Percentiles rank a stretch among this genome's conserved stretches.
phyloP scores from a whole-genome alignment of 2,113 vertebrate species.

The Notarius lentiginosus region DNA sequence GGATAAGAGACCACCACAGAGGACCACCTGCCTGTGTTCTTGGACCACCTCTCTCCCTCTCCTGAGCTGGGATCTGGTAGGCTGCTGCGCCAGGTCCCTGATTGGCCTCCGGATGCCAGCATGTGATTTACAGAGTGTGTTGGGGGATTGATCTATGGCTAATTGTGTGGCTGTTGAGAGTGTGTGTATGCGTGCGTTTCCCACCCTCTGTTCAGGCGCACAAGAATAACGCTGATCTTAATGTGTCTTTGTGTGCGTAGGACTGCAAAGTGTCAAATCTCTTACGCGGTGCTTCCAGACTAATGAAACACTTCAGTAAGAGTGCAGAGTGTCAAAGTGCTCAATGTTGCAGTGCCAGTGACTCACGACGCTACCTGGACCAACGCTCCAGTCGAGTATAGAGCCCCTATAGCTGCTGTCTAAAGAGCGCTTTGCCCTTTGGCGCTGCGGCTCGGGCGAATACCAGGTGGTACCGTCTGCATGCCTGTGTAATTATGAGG shows the following conservation, averaged over 20 bases:
- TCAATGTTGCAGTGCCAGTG: conserved; percentile 47
- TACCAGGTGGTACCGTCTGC: conserved; percentile 41
- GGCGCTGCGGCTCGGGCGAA: conserved; percentile 18
- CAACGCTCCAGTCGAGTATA: background rate
- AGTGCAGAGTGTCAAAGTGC: conserved; percentile 56
- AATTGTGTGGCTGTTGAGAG: conserved; percentile 54
- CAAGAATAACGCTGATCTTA: conserved; percentile 55
- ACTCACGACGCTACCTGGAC: background rate
- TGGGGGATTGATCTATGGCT: conserved; percentile 69
- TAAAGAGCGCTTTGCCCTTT: conserved; percentile 18
- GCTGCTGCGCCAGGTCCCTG: conserved; percentile 57
- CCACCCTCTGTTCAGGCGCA: conserved; percentile 56
- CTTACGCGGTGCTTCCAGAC: conserved; percentile 57
- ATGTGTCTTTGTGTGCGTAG: conserved; percentile 57
- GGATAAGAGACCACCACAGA: conserved; percentile 68
- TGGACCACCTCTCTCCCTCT: conserved; percentile 64
- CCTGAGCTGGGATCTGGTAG: conserved; percentile 57
- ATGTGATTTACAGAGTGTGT: conserved; percentile 75
- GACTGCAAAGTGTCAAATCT: conserved; percentile 60
- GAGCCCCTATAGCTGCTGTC: conserved; percentile 2
- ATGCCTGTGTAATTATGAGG: conserved; percentile 56
- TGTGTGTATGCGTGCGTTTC: conserved; percentile 25
- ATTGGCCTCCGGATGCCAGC: conserved; percentile 48
- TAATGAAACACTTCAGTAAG: conserved; percentile 75
- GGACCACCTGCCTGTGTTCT: conserved; percentile 73